phyloP scores from a whole-genome alignment of 2,113 vertebrate genomes.

The Ammodytes marinus region DNA sequence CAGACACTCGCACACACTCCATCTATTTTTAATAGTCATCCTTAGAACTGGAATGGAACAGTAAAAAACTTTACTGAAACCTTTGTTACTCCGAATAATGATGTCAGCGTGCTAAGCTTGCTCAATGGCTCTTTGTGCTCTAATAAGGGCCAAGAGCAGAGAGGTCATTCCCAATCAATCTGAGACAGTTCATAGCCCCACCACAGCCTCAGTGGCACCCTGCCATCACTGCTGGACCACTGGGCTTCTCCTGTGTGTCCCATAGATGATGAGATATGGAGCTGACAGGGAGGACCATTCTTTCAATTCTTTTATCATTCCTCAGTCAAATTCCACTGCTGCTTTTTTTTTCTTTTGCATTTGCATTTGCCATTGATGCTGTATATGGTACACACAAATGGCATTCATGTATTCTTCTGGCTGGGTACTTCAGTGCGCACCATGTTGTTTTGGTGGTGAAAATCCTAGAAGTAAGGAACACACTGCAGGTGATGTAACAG shows the following conservation, averaged over 20 bases:
- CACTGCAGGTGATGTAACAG: not conserved
- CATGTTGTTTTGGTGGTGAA: not conserved
- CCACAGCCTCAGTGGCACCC: not conserved
- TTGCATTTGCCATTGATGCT: not conserved
- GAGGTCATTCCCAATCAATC: constrained; percentile 26
- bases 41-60: constrained; percentile 19
- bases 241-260: constrained; percentile 5
- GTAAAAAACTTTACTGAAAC: constrained; percentile 20
- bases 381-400: not conserved
- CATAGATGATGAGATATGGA: constrained; percentile 35
- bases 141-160: constrained; percentile 10
- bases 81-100: not conserved
- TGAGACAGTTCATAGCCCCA: not conserved
- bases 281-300: not conserved
- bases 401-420: not conserved
- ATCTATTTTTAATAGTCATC: not conserved
- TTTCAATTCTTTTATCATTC: constrained; percentile 20
- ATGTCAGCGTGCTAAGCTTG: not conserved
- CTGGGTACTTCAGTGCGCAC: not conserved
- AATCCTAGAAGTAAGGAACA: not conserved
- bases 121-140: constrained; percentile 51
- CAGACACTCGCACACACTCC: not conserved
- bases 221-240: constrained; percentile 5
- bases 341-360: not conserved
- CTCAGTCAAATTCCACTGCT: not conserved